Percentiles rank a stretch among this genome's conserved stretches.
phyloP scores from a whole-genome alignment of 1,140 invertebrate genomes.

The Gerris buenoi region DNA sequence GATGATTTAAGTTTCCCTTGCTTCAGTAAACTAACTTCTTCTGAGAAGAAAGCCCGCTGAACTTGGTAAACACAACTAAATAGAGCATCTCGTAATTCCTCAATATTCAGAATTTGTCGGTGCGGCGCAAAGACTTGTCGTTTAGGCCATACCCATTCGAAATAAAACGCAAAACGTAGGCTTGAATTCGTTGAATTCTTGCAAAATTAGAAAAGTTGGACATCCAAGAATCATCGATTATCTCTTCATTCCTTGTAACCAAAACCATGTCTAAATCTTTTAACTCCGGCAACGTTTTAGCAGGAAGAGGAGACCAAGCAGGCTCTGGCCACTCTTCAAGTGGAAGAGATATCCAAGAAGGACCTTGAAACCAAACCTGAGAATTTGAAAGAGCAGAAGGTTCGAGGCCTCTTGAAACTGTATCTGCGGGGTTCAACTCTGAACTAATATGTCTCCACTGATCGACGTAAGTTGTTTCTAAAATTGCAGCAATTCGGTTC shows the following conservation, averaged over 20 bases:
- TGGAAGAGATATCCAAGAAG: neutral
- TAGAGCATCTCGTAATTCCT: too few relatives aligned
- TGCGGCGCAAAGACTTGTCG: neutral
- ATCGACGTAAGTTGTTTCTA: slow-evolving; percentile 15
- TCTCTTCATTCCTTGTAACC: neutral
- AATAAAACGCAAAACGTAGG: neutral
- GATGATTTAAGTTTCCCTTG: too few relatives aligned
- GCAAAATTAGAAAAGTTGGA: neutral
- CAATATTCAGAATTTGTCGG: too few relatives aligned
- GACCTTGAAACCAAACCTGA: slow-evolving; percentile 20
- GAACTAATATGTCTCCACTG: slow-evolving; percentile 31
- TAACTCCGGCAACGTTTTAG: neutral
- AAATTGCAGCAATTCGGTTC: slow-evolving; percentile 26
- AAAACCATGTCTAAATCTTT: neutral
- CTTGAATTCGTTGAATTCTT: neutral
- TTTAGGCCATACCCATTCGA: neutral
- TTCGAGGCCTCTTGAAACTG: slow-evolving; percentile 27
- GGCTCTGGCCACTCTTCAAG: neutral
- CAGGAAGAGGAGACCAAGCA: neutral
- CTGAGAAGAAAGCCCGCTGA: too few relatives aligned
- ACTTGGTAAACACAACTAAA: too few relatives aligned
- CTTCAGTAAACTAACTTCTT: too few relatives aligned
- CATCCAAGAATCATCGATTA: neutral
- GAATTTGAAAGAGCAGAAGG: slow-evolving; percentile 14
- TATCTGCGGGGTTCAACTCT: slow-evolving; percentile 32